Percentiles rank a stretch among this genome's conserved stretches.
Evolutionary conservation across 92 coral and sea anemone genomes (phyloP).

Genomic region (Palythoa grandis): DNA sequence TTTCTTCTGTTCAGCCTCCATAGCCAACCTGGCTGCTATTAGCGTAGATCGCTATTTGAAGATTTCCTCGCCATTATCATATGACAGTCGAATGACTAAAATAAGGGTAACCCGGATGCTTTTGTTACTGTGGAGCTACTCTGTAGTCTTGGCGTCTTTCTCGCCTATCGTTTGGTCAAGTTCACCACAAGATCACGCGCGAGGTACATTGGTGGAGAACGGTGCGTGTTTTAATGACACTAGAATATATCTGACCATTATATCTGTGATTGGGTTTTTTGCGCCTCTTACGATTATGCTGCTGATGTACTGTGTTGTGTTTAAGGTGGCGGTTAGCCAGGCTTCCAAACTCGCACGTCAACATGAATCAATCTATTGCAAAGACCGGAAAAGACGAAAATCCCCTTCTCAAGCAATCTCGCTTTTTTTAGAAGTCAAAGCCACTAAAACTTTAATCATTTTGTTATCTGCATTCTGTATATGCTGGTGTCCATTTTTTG

Average conservation of each 20-base stretch:
- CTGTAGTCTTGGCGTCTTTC: constrained; percentile 70
- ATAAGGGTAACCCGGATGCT: constrained; percentile 58
- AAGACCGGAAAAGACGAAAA: constrained; percentile 46
- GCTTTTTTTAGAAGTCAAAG: constrained; percentile 84
- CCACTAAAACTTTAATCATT: constrained; percentile 81
- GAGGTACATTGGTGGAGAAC: constrained; percentile 70
- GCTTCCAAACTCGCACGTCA: constrained; percentile 76
- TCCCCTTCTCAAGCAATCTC: constrained; percentile 55
- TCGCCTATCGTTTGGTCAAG: constrained; percentile 70
- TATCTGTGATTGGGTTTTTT: constrained; percentile 78
- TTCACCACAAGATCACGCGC: constrained; percentile 54
- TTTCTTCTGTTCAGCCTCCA: constrained; percentile 84
- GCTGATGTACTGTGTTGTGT: constrained; percentile 88
- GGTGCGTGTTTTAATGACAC: constrained; percentile 68
- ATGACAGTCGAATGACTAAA: constrained; percentile 80
- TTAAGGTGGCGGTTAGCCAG: constrained; percentile 83
- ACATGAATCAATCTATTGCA: constrained; percentile 58
- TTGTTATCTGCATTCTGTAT: constrained; percentile 83
- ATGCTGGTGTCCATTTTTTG: constrained; percentile 91
- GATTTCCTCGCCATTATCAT: constrained; percentile 82
- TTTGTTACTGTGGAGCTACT: constrained; percentile 71
- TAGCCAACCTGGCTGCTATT: constrained; percentile 90
- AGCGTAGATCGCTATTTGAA: constrained; percentile 89
- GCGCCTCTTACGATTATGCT: constrained; percentile 83
- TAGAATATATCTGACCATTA: constrained; percentile 76